Evolutionary conservation across 1,140 invertebrate genomes (phyloP).

Genomic region (Octopus bimaculoides): DNA sequence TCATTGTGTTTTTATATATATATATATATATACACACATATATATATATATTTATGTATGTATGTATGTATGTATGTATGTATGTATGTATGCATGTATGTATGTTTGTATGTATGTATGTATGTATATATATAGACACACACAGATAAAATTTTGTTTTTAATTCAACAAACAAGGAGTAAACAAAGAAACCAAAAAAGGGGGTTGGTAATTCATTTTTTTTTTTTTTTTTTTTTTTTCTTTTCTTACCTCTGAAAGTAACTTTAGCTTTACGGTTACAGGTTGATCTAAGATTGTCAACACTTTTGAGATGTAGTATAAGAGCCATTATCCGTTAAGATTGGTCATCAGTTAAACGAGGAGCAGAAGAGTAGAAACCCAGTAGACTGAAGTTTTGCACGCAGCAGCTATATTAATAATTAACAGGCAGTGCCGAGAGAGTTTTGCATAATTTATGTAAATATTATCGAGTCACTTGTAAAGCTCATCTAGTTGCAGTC

Average conservation of each 20-base stretch:
- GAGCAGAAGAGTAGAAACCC: not conserved
- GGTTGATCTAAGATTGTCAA: slow-evolving; percentile 1
- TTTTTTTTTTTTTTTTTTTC: not conserved
- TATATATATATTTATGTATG: not conserved
- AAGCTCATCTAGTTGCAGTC: too few species aligned
- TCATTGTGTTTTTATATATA: not conserved
- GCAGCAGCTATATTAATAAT: slow-evolving; percentile 3
- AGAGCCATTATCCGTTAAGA: slow-evolving; percentile 3
- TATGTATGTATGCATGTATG: not conserved
- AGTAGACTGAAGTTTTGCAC: not conserved
- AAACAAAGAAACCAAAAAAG: not conserved
- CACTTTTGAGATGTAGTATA: slow-evolving; percentile 10
- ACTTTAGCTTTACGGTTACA: slow-evolving; percentile 9
- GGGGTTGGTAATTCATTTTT: not conserved
- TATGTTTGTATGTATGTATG: not conserved
- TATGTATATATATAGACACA: not conserved
- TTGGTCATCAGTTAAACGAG: not conserved
- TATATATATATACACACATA: not conserved
- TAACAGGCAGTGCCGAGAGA: not conserved
- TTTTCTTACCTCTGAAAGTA: slow-evolving; percentile 10
- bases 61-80: not conserved
- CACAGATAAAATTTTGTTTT: not conserved
- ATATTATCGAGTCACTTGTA: not conserved
- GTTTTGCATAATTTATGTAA: slow-evolving; percentile 12
- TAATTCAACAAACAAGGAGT: not conserved